Evolutionary conservation across 1,140 invertebrate species (phyloP).

Genomic region (Harpegnathos saltator): DNA sequence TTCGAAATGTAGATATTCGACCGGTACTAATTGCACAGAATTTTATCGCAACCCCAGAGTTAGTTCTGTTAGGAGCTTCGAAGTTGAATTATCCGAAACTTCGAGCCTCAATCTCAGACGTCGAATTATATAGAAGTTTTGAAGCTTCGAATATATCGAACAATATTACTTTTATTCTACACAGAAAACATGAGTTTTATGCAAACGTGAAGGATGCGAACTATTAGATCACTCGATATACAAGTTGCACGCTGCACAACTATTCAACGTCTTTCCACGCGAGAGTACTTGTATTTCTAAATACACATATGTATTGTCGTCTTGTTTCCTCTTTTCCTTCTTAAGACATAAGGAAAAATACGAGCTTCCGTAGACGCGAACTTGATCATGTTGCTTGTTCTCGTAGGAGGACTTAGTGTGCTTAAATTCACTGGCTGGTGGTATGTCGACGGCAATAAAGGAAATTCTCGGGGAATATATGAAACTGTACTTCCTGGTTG

Average conservation of each 20-base stretch:
- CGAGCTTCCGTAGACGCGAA: background rate
- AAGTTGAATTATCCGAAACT: too few species aligned
- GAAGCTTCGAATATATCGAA: too few species aligned
- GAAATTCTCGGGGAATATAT: constrained; percentile 87
- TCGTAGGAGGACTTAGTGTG: constrained; percentile 86
- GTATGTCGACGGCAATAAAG: constrained; percentile 86
- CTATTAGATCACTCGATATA: background rate
- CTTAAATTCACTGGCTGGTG: constrained; percentile 87
- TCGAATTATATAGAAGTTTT: too few species aligned
- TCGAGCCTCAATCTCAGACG: too few species aligned
- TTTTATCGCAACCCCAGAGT: too few species aligned
- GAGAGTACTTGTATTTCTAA: background rate
- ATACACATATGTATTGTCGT: background rate
- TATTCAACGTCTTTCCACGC: background rate
- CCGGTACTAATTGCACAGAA: too few species aligned
- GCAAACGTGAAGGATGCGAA: background rate
- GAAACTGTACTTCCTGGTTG: constrained; percentile 85
- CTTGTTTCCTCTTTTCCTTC: background rate
- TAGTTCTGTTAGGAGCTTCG: too few species aligned
- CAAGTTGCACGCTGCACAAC: too few species aligned
- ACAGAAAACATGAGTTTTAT: background rate
- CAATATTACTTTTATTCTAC: too few species aligned
- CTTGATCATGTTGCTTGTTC: background rate
- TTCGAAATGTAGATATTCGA: too few species aligned
- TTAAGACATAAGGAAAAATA: background rate